phyloP scores from a whole-genome alignment of 2,888 invertebrate genomes.

The Phymatocera aterrima region DNA sequence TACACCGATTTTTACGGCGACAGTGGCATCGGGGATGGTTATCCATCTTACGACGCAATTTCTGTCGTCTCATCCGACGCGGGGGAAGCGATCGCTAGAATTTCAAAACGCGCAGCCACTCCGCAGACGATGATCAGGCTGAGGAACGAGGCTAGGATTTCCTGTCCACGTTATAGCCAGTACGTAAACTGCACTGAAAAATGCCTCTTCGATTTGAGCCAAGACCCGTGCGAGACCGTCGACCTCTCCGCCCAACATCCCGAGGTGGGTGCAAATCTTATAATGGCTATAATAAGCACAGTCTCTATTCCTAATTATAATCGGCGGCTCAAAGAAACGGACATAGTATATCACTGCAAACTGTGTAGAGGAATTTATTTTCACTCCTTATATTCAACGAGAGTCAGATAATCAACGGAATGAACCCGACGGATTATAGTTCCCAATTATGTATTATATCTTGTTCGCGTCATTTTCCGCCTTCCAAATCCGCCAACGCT shows the following conservation, averaged over 20 bases:
- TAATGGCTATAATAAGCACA: too few relatives aligned
- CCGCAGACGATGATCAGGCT: slow-evolving; percentile 49
- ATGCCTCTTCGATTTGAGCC: slow-evolving; percentile 65
- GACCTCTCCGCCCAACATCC: slow-evolving; percentile 62
- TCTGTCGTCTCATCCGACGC: slow-evolving; percentile 57
- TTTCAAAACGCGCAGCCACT: slow-evolving; percentile 39
- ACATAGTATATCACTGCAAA: neutral
- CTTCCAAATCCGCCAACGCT: too few relatives aligned
- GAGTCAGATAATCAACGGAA: too few relatives aligned
- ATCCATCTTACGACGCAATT: slow-evolving; percentile 59
- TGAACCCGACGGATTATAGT: too few relatives aligned
- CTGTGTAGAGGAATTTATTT: neutral
- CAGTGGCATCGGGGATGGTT: slow-evolving; percentile 53
- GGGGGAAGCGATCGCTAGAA: slow-evolving; percentile 56
- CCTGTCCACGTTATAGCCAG: slow-evolving; percentile 52
- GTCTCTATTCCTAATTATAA: neutral
- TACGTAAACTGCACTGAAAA: slow-evolving; percentile 55
- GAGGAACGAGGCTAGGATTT: slow-evolving; percentile 54
- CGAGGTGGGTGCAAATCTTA: slow-evolving; percentile 55
- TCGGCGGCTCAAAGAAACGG: neutral
- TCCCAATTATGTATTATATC: too few relatives aligned
- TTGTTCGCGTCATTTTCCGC: too few relatives aligned
- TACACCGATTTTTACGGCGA: slow-evolving; percentile 61
- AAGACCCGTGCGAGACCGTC: slow-evolving; percentile 68
- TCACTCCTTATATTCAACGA: neutral